A percentile compares a stretch with the other conserved stretches of the same genome.
Conservation (phyloP, 2,113 vertebrate species). For the Phyllostomus hastatus region DNA sequence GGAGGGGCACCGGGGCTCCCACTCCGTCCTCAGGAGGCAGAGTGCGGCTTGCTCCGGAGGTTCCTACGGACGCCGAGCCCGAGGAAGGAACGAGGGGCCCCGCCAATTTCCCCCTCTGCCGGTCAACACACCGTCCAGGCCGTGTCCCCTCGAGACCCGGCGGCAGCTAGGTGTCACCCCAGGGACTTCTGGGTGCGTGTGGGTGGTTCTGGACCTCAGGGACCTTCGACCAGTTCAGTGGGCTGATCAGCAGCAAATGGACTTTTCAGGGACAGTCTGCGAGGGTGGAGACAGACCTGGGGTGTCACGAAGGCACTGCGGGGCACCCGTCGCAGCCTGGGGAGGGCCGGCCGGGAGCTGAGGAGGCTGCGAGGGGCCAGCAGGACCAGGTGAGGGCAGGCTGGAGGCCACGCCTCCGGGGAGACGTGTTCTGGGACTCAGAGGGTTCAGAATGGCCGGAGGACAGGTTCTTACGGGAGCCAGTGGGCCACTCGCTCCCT, state of each 20-base stretch:
- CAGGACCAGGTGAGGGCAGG: fast-evolving
- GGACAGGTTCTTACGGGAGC: not conserved
- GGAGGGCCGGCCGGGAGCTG: not conserved
- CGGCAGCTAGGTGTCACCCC: not conserved
- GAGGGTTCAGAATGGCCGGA: not conserved
- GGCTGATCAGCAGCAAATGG: not conserved
- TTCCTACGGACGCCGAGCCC: not conserved
- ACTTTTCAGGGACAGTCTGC: not conserved
- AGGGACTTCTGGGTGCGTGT: not conserved
- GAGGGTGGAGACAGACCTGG: too few species aligned
- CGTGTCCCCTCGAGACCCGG: not conserved
- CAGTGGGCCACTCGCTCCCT: not conserved
- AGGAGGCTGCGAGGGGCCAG: fast-evolving
- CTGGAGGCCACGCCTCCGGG: too few species aligned
- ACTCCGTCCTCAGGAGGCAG: not conserved
- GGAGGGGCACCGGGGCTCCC: fast-evolving
- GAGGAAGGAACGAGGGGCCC: not conserved
- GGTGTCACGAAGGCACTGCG: fast-evolving
- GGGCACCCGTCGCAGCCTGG: too few species aligned
- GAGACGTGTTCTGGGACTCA: not conserved
- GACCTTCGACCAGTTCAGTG: not conserved
- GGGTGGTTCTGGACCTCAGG: not conserved
- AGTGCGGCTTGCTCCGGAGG: fast-evolving
- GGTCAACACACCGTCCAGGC: not conserved
- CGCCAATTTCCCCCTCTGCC: fast-evolving